These are phyloP conservation scores for Zalophus californianus DNA, from an alignment of 2,797 vertebrate genomes.

Conservation along the genomic window DNA sequence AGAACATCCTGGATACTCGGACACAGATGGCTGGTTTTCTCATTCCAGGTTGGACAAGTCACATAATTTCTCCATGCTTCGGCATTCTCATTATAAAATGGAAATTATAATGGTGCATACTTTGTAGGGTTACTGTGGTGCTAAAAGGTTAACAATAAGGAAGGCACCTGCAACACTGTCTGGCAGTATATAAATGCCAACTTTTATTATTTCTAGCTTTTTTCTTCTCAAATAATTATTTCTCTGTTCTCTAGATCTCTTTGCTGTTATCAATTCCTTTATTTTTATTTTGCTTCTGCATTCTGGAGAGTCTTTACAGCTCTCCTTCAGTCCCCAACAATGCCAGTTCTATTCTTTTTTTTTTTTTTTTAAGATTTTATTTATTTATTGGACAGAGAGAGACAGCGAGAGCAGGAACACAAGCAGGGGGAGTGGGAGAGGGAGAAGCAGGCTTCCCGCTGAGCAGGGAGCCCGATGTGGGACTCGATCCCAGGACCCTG, in stretches of 20 bases:
- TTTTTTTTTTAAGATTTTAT: too few relatives aligned
- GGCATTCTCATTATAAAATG: background rate
- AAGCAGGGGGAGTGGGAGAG: too few relatives aligned
- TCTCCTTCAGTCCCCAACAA: background rate
- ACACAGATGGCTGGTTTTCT: background rate
- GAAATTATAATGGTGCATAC: background rate
- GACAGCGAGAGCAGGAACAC: too few relatives aligned
- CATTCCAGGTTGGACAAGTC: background rate
- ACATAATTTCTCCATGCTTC: background rate
- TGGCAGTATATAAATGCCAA: background rate
- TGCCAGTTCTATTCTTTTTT: background rate
- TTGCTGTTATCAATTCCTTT: background rate
- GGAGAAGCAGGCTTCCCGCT: too few relatives aligned
- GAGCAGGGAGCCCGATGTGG: too few relatives aligned
- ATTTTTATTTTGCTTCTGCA: conserved; percentile 24
- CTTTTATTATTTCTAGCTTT: background rate
- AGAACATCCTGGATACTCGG: background rate
- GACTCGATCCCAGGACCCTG: too few relatives aligned
- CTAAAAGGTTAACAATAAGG: background rate
- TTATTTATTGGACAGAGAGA: too few relatives aligned
- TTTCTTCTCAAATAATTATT: background rate
- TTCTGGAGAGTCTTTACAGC: background rate
- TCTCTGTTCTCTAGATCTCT: background rate
- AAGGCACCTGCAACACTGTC: background rate
- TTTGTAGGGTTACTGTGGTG: background rate